Evolutionary conservation across 2,113 vertebrate species (phyloP), one percentile per base, ranked within the genome.

Genomic region (Phrynosoma blainvillii): DNA sequence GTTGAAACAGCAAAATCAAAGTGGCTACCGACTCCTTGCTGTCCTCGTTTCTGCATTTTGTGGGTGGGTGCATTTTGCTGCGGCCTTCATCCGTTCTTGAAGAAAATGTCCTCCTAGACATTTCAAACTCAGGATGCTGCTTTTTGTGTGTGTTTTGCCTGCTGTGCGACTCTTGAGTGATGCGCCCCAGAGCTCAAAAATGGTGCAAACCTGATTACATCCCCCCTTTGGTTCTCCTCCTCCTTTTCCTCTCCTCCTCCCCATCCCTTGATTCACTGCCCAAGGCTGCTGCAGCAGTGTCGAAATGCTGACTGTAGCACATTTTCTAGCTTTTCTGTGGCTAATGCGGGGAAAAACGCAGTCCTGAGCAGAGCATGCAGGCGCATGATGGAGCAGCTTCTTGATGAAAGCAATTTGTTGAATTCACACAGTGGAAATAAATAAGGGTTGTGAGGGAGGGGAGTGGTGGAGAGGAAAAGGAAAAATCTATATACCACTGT

Each of bases 231-330:
- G 62, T 27, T 40, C 21, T 36, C 25, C 27, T 32, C 27, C 66
- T 62, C 47, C 47, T 54, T 47, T 54, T 12, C 75, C n/a, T 59
- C 36, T 27, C 71, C 12, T 14, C 73, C 59, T 4, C 70, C 20
- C 42, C 62, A 40, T 66, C 79, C 30, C 87, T 84, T 56, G 81
- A 88, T 68, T 88, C 74, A 56, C 82, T 87, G 87, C 87, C 87
- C 87, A 52, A 54, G 74, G 65, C 81, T 23, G 73, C 74, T 84
- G 87, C 81, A 59, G 40, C 81, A 84, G 59, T 16, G 40, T 36
- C n/a, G 71, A 82, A 87, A 54, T 23, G 81, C 87, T 88, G 87
- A 88, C 87, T 40, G 81, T 81, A 68, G 87, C 81, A 78, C 25
- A 30, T 27, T 87, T 80, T 21, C 78, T 66, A 21, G 36, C 56